Evolutionary conservation across 37 sponge, comb jelly and placozoan species (phyloP), one percentile per base, ranked within the genome.

Genomic region (Hexactinellida sp.): DNA sequence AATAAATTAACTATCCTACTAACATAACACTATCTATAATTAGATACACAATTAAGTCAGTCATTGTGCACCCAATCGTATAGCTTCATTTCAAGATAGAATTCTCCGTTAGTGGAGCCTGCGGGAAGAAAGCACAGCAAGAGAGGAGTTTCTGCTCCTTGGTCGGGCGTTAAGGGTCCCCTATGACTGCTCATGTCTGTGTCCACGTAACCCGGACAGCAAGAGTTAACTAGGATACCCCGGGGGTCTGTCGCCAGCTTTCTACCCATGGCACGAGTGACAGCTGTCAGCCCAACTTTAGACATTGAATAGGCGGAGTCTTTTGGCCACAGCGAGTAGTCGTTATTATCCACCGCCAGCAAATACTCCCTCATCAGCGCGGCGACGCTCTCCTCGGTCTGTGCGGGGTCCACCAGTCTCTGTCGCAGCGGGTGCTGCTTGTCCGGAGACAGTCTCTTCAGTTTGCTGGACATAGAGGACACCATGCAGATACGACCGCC

Each of bases 131-230:
- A 83, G 38, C 90, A 87, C 24, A 90, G 82, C 36, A 54, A 25
- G 7, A 89, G 89, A 0, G 93, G 93, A 38, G 93, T 95, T 25
- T 89, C 92, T 25, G 96, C 96, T 37, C 96, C 96, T 84, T 95
- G 54, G 32, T 93, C 93, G 19, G 93, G 88, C 82, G 91, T 87
- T n/a, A 87, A 76, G 47, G 85, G 84, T 0, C 91, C 92, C 10
- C 85, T 88, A 38, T 54, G 54, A 37, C 90, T 85, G 0, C n/a
- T n/a, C n/a, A n/a, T n/a, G n/a, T n/a, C n/a, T n/a, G n/a, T n/a
- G n/a, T n/a, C n/a, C 32, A 88, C 88, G 82, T 83, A 88, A 0
- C 94, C 94, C 30, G 92, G 94, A 35, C 92, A 91, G 76, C 92
- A 90, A 36, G 87, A 54, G 71, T 91, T 93, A 9, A 91, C 85